Conservation (phyloP, 2,888 invertebrate genomes). For the Dynastes grantii region DNA sequence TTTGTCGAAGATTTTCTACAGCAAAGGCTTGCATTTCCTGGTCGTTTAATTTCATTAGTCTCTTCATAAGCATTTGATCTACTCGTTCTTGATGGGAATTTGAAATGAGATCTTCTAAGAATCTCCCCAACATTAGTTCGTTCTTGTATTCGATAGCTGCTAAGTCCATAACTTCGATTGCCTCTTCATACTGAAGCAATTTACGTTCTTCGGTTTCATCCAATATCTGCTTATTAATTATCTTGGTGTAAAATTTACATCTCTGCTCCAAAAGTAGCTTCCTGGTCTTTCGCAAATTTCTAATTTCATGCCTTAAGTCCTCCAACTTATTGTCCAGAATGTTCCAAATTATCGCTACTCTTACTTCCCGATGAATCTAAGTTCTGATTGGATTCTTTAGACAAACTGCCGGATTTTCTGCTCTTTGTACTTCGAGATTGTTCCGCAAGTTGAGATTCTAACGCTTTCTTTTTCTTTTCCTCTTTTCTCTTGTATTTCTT, state of each 20-base stretch:
- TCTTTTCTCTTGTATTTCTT: constrained; percentile 83
- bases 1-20: constrained; percentile 93
- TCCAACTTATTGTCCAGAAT: constrained; percentile 69
- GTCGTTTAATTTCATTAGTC: constrained; percentile 85
- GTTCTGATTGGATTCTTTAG: constrained; percentile 39
- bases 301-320: constrained; percentile 83
- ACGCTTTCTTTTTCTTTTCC: constrained; percentile 71
- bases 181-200: constrained; percentile 91
- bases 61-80: constrained; percentile 85
- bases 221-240: constrained; percentile 74
- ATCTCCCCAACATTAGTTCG: constrained; percentile 86
- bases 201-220: constrained; percentile 85
- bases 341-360: constrained; percentile 22
- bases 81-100: constrained; percentile 74
- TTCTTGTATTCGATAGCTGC: constrained; percentile 92
- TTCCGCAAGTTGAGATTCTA: constrained; percentile 47
- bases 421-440: constrained; percentile 21
- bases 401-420: constrained; percentile 31
- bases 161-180: constrained; percentile 93
- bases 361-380: constrained; percentile 23
- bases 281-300: constrained; percentile 83
- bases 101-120: constrained; percentile 44
- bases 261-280: constrained; percentile 85
- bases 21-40: constrained; percentile 86
- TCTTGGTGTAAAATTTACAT: constrained; percentile 77